phyloP scores from a whole-genome alignment of 2,888 invertebrate species.

The Teleogryllus oceanicus region DNA sequence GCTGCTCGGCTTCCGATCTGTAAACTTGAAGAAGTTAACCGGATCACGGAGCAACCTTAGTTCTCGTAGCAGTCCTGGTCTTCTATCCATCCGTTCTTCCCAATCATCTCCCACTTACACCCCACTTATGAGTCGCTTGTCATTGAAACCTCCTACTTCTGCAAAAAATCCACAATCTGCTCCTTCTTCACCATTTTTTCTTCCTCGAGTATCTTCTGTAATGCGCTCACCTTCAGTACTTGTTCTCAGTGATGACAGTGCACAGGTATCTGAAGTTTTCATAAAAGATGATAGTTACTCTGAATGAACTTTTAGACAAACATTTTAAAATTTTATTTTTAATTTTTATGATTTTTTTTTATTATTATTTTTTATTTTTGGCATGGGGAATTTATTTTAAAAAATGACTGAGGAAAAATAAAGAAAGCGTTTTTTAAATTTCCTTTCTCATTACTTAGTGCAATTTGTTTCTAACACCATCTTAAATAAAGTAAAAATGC shows the following conservation, averaged over 20 bases:
- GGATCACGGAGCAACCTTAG: slow-evolving; percentile 19
- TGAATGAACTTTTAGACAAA: too few species aligned
- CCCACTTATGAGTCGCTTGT: slow-evolving; percentile 3
- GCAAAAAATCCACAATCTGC: slow-evolving; percentile 12
- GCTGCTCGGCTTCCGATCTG: slow-evolving; percentile 43
- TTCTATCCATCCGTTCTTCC: not conserved
- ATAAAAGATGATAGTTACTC: too few species aligned
- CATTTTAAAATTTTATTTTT: too few species aligned
- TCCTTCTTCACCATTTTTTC: slow-evolving; percentile 19
- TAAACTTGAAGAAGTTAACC: slow-evolving; percentile 34
- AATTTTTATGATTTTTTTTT: too few species aligned
- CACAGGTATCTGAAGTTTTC: not conserved
- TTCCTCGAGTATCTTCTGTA: slow-evolving; percentile 19
- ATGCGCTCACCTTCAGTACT: slow-evolving; percentile 11
- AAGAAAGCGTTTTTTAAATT: too few species aligned
- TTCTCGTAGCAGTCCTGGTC: not conserved
- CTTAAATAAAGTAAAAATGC: too few species aligned
- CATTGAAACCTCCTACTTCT: not conserved
- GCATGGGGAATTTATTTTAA: too few species aligned
- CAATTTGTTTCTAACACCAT: too few species aligned
- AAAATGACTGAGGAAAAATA: too few species aligned
- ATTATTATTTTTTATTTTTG: too few species aligned
- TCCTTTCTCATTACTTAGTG: too few species aligned
- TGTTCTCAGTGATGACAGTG: slow-evolving; percentile 18
- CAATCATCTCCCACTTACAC: not conserved